Evolutionary conservation across 2,113 vertebrate genomes (phyloP).

Genomic region (Rhineura floridana): DNA sequence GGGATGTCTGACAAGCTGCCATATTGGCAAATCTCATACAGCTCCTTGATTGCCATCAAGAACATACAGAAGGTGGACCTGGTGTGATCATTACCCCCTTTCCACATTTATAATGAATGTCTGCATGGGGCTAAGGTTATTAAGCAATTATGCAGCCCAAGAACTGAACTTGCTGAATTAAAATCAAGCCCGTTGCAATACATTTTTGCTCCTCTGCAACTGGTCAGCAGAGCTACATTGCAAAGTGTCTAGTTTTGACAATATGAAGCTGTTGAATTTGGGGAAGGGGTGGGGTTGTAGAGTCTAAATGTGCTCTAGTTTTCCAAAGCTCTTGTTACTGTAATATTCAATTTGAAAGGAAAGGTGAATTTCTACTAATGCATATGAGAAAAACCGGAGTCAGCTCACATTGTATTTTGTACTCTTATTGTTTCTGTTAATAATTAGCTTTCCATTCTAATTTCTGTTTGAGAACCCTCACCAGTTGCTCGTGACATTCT

Average conservation of each 20-base stretch:
- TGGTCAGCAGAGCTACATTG: not conserved
- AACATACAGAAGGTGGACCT: not conserved
- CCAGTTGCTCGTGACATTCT: conserved; percentile 10
- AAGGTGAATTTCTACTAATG: not conserved
- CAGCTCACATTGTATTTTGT: not conserved
- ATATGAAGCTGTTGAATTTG: not conserved
- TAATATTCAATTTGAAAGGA: not conserved
- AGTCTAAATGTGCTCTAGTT: not conserved
- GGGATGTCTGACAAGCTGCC: too few relatives aligned
- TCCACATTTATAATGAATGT: not conserved
- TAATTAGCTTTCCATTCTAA: conserved; percentile 20
- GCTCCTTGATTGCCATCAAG: too few relatives aligned
- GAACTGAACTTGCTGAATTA: not conserved
- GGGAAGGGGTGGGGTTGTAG: too few relatives aligned
- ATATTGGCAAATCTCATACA: too few relatives aligned
- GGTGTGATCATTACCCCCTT: not conserved
- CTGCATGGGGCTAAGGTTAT: not conserved
- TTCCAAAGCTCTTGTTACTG: not conserved
- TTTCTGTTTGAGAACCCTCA: not conserved
- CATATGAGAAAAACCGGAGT: not conserved
- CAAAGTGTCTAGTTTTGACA: not conserved
- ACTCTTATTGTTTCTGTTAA: not conserved
- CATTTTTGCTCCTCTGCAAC: not conserved
- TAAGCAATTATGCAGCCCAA: not conserved
- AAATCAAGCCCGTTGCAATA: not conserved